Evolutionary conservation across 2,113 vertebrate species (phyloP).

Genomic region (Motacilla tschutschensis): DNA sequence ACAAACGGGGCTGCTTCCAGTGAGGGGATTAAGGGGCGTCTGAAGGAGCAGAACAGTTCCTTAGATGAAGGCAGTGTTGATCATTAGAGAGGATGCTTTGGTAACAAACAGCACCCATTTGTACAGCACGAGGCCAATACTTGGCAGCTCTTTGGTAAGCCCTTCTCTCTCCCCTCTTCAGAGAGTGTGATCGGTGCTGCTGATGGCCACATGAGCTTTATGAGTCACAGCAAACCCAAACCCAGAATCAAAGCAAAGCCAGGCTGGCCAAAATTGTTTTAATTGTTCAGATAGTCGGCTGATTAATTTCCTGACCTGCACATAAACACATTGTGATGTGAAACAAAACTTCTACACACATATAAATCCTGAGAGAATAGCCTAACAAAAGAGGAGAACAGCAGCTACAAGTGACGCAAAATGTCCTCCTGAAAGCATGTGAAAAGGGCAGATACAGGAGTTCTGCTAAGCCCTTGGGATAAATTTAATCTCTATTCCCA

Average conservation of each 20-base stretch:
- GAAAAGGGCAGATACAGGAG: constrained; percentile 8
- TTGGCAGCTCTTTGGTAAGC: neutral
- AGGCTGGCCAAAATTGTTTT: constrained; percentile 6
- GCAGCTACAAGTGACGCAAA: neutral
- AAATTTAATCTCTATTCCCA: neutral
- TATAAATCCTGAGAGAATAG: constrained; percentile 43
- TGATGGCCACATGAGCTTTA: neutral
- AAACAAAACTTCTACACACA: constrained; percentile 20
- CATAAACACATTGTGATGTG: constrained; percentile 41
- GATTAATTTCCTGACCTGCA: constrained; percentile 51
- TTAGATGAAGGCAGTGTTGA: neutral
- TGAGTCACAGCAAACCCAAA: constrained; percentile 9
- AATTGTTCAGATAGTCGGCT: constrained; percentile 35
- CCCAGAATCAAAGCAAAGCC: neutral
- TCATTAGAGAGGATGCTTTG: neutral
- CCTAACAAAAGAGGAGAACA: constrained; percentile 24
- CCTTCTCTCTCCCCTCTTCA: neutral
- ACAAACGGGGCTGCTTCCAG: neutral
- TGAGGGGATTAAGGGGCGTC: neutral
- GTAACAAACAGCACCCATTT: neutral
- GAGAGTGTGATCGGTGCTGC: neutral
- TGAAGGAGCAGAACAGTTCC: neutral
- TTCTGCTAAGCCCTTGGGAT: constrained; percentile 16
- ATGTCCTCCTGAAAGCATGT: constrained; percentile 22
- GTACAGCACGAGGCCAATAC: neutral